Conservation (phyloP, 1,140 invertebrate species). For the Habropoda laboriosa region DNA sequence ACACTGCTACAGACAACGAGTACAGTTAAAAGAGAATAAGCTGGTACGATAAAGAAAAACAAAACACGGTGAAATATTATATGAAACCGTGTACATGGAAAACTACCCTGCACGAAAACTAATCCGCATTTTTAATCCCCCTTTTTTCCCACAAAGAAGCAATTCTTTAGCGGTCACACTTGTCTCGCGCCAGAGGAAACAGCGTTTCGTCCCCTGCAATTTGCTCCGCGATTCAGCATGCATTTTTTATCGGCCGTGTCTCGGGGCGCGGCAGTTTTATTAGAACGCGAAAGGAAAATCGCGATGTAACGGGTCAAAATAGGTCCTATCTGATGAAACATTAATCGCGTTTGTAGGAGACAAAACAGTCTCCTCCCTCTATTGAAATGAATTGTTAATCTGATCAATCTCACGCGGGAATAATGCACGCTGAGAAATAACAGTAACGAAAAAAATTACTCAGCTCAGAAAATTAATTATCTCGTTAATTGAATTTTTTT, state of each 20-base stretch:
- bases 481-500: too few relatives aligned
- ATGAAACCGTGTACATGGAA: not conserved
- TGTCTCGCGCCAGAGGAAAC: not conserved
- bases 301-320: conserved; percentile 22
- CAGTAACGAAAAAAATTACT: too few relatives aligned
- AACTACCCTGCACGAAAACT: not conserved
- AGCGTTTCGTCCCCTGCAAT: not conserved
- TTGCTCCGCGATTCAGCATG: not conserved
- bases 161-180: conserved; percentile 5
- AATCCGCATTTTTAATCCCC: conserved; percentile 22
- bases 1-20: too few relatives aligned
- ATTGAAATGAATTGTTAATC: too few relatives aligned
- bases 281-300: conserved; percentile 13
- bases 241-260: conserved; percentile 3
- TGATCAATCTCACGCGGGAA: too few relatives aligned
- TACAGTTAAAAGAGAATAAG: too few relatives aligned
- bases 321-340: not conserved
- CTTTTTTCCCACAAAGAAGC: conserved; percentile 20
- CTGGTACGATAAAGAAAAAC: too few relatives aligned
- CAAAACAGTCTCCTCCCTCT: too few relatives aligned
- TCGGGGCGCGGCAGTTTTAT: not conserved
- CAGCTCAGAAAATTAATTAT: too few relatives aligned
- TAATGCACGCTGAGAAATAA: too few relatives aligned
- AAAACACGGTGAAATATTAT: too few relatives aligned
- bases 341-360: not conserved